phyloP scores from a whole-genome alignment of 2,797 vertebrate species.

The Nyctalus aviator region DNA sequence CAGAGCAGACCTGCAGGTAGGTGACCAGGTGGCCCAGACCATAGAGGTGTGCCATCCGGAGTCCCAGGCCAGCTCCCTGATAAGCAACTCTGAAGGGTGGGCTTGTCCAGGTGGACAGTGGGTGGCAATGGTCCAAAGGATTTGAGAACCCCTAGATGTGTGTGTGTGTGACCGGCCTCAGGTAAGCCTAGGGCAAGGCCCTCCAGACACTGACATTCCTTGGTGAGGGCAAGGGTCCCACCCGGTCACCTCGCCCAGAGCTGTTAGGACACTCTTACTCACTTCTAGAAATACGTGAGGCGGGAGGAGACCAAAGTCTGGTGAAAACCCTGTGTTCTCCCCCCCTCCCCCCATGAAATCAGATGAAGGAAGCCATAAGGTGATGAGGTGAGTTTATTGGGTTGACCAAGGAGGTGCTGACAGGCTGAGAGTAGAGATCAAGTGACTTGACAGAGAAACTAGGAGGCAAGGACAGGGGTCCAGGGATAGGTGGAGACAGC shows the following conservation, averaged over 20 bases:
- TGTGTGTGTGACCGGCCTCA: too few relatives aligned
- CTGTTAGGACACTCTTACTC: not conserved
- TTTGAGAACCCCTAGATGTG: not conserved
- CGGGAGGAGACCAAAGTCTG: not conserved
- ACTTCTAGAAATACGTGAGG: too few relatives aligned
- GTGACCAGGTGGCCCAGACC: not conserved
- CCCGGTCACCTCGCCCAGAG: not conserved
- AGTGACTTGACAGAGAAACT: not conserved
- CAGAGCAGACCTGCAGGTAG: rapidly evolving
- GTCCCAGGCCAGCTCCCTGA: not conserved
- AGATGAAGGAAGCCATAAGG: not conserved
- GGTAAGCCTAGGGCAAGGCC: not conserved
- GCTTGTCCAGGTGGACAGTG: not conserved
- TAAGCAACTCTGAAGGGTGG: not conserved
- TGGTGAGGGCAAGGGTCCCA: rapidly evolving
- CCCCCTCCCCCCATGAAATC: not conserved
- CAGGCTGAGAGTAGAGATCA: not conserved
- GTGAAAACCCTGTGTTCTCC: not conserved
- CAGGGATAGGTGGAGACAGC: not conserved
- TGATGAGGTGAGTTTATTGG: conserved; percentile 10
- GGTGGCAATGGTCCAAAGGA: not conserved
- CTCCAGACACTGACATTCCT: not conserved
- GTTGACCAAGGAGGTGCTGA: rapidly evolving
- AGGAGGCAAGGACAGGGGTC: not conserved
- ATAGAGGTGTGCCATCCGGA: rapidly evolving